Evolutionary conservation across 2,113 vertebrate species (phyloP).

Genomic region (Garra rufa): DNA sequence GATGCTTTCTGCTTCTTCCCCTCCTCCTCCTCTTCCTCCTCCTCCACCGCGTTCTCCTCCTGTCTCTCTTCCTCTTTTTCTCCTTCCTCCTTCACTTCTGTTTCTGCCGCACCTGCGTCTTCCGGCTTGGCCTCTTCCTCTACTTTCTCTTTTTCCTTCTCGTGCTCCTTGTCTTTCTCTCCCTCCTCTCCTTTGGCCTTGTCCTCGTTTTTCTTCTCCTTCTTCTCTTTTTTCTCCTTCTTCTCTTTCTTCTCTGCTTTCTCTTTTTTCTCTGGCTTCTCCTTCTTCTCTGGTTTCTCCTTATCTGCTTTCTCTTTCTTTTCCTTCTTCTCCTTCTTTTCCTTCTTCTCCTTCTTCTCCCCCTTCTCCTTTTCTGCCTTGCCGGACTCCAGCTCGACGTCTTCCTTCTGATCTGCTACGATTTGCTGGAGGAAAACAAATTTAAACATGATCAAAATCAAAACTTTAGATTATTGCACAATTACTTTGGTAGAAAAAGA

Average conservation of each 20-base stretch:
- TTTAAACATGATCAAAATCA: neutral
- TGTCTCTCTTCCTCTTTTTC: conserved; percentile 64
- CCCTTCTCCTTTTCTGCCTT: conserved; percentile 68
- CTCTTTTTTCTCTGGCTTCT: conserved; percentile 63
- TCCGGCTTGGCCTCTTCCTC: conserved; percentile 55
- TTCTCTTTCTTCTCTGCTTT: conserved; percentile 56
- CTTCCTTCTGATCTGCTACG: conserved; percentile 80
- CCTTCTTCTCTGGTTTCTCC: conserved; percentile 63
- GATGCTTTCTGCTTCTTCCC: conserved; percentile 76
- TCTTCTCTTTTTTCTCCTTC: conserved; percentile 71
- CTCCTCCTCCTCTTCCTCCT: conserved; percentile 75
- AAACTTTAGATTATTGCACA: neutral
- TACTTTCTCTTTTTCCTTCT: conserved; percentile 58
- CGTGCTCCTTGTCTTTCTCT: conserved; percentile 44
- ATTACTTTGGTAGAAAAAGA: neutral
- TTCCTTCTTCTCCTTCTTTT: conserved; percentile 53
- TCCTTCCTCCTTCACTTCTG: conserved; percentile 70
- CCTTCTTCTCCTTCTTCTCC: conserved; percentile 68
- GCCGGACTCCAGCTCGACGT: conserved; percentile 49
- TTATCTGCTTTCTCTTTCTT: conserved; percentile 64
- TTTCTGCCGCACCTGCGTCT: conserved; percentile 69
- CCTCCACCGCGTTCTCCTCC: conserved; percentile 67
- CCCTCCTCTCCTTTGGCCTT: conserved; percentile 51
- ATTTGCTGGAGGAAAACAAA: conserved; percentile 67
- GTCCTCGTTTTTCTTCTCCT: conserved; percentile 71